phyloP scores from a whole-genome alignment of 2,888 invertebrate species.

The Agonopterix subpropinquella region DNA sequence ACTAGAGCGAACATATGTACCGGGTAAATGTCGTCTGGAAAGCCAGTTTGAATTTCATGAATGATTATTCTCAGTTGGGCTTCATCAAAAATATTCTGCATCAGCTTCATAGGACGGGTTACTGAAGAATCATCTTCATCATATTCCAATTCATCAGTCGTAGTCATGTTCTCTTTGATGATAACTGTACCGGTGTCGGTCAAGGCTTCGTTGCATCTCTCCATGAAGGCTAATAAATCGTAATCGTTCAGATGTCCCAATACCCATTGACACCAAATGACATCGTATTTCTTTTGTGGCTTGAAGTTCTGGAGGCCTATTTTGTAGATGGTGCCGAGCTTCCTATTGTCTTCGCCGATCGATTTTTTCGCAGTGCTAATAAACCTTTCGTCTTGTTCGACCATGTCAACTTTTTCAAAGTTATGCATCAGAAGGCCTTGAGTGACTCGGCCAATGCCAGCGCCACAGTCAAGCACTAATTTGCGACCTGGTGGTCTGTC shows the following conservation, averaged over 20 bases:
- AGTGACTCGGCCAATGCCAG: conserved; percentile 96
- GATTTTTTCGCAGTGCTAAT: conserved; percentile 80
- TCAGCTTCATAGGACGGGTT: conserved; percentile 82
- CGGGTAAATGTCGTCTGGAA: conserved; percentile 91
- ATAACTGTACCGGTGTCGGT: conserved; percentile 43
- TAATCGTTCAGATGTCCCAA: conserved; percentile 89
- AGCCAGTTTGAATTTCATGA: conserved; percentile 83
- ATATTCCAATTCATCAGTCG: conserved; percentile 76
- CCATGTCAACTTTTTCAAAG: conserved; percentile 91
- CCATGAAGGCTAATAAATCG: conserved; percentile 85
- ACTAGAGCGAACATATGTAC: conserved; percentile 90
- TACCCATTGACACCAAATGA: conserved; percentile 99
- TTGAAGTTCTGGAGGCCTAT: conserved; percentile 89
- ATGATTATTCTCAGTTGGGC: conserved; percentile 82
- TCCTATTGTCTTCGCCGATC: conserved; percentile 53
- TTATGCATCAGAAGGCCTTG: conserved; percentile 86
- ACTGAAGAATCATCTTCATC: conserved; percentile 93
- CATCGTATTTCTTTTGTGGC: conserved; percentile 88
- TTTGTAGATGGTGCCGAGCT: conserved; percentile 81
- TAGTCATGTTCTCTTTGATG: conserved; percentile 84
- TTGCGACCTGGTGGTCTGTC: conserved; percentile 73
- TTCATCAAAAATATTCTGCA: conserved; percentile 79
- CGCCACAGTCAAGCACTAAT: conserved; percentile 94
- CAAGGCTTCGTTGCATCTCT: conserved; percentile 72
- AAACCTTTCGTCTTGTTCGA: conserved; percentile 93